Conservation (phyloP, 2,888 invertebrate genomes). For the Platycnemis pennipes region DNA sequence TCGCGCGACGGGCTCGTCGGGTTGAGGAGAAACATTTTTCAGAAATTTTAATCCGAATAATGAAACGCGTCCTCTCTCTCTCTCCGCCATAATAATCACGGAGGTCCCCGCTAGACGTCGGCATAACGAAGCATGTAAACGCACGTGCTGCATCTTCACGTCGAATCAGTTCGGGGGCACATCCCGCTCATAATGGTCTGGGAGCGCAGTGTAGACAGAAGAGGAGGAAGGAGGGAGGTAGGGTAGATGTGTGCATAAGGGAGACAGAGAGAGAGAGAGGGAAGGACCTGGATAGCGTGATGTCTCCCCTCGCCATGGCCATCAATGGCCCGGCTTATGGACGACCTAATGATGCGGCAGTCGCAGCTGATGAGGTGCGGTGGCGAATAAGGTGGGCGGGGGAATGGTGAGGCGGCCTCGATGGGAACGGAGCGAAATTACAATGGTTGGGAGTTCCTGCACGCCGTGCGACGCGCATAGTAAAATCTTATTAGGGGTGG, state of each 20-base stretch:
- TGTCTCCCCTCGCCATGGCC: slow-evolving; percentile 39
- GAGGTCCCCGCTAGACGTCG: background rate
- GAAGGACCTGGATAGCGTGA: slow-evolving; percentile 23
- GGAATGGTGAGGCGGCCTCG: background rate
- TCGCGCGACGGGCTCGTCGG: background rate
- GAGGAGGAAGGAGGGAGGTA: background rate
- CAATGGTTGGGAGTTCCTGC: slow-evolving; percentile 13
- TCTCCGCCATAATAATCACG: background rate
- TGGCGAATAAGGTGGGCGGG: slow-evolving; percentile 13
- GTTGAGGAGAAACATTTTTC: background rate
- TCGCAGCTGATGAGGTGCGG: slow-evolving; percentile 61
- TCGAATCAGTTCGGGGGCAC: background rate
- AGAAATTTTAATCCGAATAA: background rate
- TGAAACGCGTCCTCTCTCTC: slow-evolving; percentile 2
- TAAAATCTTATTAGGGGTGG: slow-evolving; percentile 20
- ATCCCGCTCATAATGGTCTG: background rate
- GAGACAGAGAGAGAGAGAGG: background rate
- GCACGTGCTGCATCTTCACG: background rate
- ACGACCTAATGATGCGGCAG: slow-evolving; percentile 64
- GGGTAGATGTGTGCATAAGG: background rate
- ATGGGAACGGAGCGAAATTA: slow-evolving; percentile 39
- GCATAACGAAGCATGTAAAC: slow-evolving; percentile 11
- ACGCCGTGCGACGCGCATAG: slow-evolving; percentile 15
- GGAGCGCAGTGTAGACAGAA: background rate
- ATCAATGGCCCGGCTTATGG: slow-evolving; percentile 66